Evolutionary conservation across 2,797 vertebrate species (phyloP).

Genomic region (Gymnodraco acuticeps): DNA sequence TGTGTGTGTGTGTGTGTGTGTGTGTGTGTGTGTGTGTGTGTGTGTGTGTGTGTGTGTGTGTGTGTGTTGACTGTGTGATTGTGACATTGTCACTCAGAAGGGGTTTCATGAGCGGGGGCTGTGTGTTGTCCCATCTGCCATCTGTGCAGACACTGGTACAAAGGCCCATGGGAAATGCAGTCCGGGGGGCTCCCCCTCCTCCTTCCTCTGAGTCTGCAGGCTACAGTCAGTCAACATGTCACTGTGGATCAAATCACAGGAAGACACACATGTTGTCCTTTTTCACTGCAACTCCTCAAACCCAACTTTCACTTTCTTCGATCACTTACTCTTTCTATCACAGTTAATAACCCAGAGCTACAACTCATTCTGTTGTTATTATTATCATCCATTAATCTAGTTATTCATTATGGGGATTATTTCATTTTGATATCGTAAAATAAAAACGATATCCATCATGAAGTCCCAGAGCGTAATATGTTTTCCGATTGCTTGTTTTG

Average conservation of each 20-base stretch:
- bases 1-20: too few species aligned
- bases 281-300: constrained; percentile 10
- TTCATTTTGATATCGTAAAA: background rate
- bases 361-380: background rate
- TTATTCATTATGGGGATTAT: constrained; percentile 1
- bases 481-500: constrained; percentile 4
- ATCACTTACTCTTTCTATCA: background rate
- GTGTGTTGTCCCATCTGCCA: constrained; percentile 68
- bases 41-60: too few species aligned
- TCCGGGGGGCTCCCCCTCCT: constrained; percentile 39
- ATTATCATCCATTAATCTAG: background rate
- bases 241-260: constrained; percentile 48
- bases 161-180: constrained; percentile 79
- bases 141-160: constrained; percentile 74
- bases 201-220: constrained; percentile 53
- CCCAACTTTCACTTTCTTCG: background rate
- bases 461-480: background rate
- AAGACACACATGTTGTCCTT: constrained; percentile 26
- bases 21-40: too few species aligned
- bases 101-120: constrained; percentile 56
- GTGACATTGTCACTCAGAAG: constrained; percentile 54
- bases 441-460: background rate
- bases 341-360: background rate
- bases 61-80: constrained; percentile 12
- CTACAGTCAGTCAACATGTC: constrained; percentile 67